phyloP scores from a whole-genome alignment of 2,797 vertebrate genomes.

The Amblyraja radiata region DNA sequence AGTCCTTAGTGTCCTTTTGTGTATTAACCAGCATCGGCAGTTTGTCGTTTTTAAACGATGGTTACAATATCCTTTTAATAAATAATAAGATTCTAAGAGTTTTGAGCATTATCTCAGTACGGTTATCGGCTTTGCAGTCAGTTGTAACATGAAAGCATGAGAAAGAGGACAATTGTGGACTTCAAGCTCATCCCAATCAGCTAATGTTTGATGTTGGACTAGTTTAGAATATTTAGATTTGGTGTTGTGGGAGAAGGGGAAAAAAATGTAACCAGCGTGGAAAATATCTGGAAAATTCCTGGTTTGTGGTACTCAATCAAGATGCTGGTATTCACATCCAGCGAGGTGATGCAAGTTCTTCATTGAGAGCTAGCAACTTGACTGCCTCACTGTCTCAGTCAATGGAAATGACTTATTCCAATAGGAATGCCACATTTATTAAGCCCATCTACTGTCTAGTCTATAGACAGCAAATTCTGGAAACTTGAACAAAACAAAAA shows the following conservation, averaged over 20 bases:
- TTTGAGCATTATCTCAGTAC: background rate
- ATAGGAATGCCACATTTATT: background rate
- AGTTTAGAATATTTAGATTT: background rate
- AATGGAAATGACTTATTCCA: background rate
- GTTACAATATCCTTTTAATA: background rate
- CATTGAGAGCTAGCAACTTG: background rate
- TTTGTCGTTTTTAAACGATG: too few relatives aligned
- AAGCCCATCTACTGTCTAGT: background rate
- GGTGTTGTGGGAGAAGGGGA: background rate
- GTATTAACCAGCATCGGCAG: too few relatives aligned
- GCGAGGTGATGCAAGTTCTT: background rate
- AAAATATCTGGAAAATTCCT: background rate
- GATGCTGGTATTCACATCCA: background rate
- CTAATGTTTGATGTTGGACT: background rate
- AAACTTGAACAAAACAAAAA: too few relatives aligned
- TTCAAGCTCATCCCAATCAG: background rate
- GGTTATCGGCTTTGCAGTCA: background rate
- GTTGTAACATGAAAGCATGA: background rate
- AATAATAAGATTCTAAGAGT: background rate
- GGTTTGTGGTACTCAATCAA: background rate
- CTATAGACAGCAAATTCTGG: too few relatives aligned
- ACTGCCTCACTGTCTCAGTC: background rate
- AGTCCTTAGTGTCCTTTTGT: too few relatives aligned
- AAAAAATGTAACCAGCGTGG: background rate
- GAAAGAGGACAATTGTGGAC: background rate